Evolutionary conservation across 2,797 vertebrate genomes (phyloP).

Genomic region (Otolemur crassicaudatus): DNA sequence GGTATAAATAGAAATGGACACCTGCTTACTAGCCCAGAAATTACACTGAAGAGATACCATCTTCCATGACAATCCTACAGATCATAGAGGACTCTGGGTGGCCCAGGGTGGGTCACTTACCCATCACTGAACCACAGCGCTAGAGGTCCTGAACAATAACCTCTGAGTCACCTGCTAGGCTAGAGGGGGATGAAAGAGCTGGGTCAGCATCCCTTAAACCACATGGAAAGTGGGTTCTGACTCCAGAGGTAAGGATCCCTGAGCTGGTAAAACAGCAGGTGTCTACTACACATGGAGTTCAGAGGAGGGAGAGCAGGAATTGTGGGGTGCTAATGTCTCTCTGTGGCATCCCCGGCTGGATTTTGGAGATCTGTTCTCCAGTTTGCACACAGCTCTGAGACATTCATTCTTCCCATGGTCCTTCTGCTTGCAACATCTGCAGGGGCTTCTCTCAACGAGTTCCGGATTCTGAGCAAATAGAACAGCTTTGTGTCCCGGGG

Average conservation of each 20-base stretch:
- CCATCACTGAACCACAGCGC: background rate
- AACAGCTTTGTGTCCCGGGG: background rate
- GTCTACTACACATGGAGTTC: background rate
- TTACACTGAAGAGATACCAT: background rate
- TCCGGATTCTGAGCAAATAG: background rate
- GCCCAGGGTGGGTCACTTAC: background rate
- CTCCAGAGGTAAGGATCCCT: background rate
- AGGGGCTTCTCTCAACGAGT: background rate
- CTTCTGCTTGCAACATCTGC: background rate
- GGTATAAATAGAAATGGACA: background rate
- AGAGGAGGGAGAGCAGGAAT: background rate
- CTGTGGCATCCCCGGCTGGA: background rate
- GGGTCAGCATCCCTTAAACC: background rate
- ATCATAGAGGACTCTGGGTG: background rate
- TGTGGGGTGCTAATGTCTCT: background rate
- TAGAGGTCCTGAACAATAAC: background rate
- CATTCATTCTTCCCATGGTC: background rate
- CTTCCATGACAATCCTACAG: background rate
- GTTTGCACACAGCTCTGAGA: background rate
- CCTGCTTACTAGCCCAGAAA: background rate
- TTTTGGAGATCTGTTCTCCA: background rate
- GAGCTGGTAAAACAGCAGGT: background rate
- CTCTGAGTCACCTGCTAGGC: background rate
- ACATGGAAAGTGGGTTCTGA: background rate
- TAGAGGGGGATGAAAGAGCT: background rate